Evolutionary conservation across 2,797 vertebrate species (phyloP), one percentile per base, ranked within the genome.

Genomic region (Distichodus sexfasciatus): DNA sequence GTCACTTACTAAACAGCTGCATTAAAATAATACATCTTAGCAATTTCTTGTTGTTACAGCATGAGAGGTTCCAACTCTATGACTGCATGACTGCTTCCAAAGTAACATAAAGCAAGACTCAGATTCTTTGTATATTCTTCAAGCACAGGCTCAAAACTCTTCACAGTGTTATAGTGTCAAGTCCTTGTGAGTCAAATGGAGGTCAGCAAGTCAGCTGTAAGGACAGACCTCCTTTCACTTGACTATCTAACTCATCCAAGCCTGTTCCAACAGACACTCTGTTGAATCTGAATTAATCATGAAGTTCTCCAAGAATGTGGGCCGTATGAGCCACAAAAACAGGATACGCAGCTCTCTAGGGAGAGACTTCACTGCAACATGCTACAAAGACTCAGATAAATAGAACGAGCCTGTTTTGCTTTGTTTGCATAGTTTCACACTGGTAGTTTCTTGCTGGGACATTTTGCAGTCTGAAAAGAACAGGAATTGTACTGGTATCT

Each of bases 281-380:
- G 75, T 66, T 80, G 51, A 65, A 71, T 24, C 24, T 83, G 69
- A 86, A 86, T 83, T 82, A 85, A 83, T 78, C 60, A 80, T 81
- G 58, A 59, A 0, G 23, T 55, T 69, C 75, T 66, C 10, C 55
- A 69, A 60, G 68, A 82, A 83, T 81, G 50, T 78, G 71, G 71
- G 23, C 48, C 76, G 77, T 29, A 51, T n/a, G 6, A 17, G 11
- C 14, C 19, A 9, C 10, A 5, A n/a, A 59, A 61, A 51, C 26
- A 14, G 29, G 8, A 51, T 3, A n/a, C 3, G 3, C 14, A 2
- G 51, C 48, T 41, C 15, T 28, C 47, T 28, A 43, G 7, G 29
- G 17, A 69, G 46, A 0, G 6, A 6, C 8, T 14, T 46, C n/a
- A 11, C 26, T 14, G 28, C 59, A 70, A 51, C 43, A 69, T 12